Base-by-base conservation (phyloP, 1,140 invertebrate species). In the Diuraphis noxia region DNA sequence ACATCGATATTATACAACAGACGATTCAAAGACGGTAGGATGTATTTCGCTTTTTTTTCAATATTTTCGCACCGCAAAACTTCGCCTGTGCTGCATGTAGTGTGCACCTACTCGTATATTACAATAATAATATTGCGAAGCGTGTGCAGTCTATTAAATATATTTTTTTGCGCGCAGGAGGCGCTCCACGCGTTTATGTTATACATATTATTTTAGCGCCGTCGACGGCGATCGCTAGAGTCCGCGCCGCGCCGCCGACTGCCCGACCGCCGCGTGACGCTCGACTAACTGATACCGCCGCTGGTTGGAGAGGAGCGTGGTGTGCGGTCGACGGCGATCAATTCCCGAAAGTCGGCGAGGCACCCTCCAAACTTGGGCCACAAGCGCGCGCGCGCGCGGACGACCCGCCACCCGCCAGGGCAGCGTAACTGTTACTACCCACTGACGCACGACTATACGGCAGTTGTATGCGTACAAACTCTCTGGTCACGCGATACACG, bases 271-370 rank as follows among this genome's bases (percentile, higher is more conserved):
- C 36, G 17, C 19, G 23, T 30, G 30, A 7, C 82, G 82, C 10
- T n/a, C n/a, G 23, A 77, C 25, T 56, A 9, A 10, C 7, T 23
- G 25, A 36, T 79, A 36, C 19, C 19, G 34, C 6, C 72, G 19
- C 17, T 38, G 25, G 30, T n/a, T 3, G 30, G 13, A 13, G 0
- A 1, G 13, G n/a, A 0, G 0, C 9, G 56, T 5, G 17, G 30
- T 6, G 56, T 4, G 13, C 13, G 30, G 13, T 30, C 30, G 56
- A n/a, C n/a, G 5, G n/a, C 85, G 85, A 86, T 86, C 85, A 86
- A 86, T 85, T 52, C 34, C 82, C 19, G 40, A 49, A 86, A 49
- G 85, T 86, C 46, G 84, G 85, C 34, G n/a, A 86, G n/a, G 84
- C 43, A 86, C 81, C 38, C 82, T 30, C 41, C 79, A 13, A 7